These are phyloP conservation scores for Drosophila buzzatii DNA, from an alignment of 2,888 invertebrate genomes.

Conservation along the genomic window DNA sequence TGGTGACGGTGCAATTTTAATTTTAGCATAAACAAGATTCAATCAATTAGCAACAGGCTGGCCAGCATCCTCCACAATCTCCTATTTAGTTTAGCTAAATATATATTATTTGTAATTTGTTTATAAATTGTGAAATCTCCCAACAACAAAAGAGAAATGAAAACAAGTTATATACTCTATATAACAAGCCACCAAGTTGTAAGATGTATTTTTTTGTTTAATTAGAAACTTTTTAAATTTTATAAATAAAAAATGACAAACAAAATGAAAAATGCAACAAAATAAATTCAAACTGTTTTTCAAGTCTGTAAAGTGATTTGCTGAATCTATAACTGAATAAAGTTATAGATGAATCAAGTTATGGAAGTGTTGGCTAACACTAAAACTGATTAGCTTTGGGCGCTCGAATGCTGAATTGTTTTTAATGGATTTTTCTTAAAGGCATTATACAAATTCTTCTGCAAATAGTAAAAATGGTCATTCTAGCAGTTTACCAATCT, in stretches of 20 bases:
- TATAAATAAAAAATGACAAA: constrained; percentile 65
- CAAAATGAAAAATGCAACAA: constrained; percentile 48
- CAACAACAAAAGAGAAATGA: constrained; percentile 15
- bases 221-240: constrained; percentile 77
- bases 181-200: constrained; percentile 57
- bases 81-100: constrained; percentile 64
- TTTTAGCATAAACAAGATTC: constrained; percentile 65
- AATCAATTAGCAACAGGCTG: constrained; percentile 43
- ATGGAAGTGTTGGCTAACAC: not conserved
- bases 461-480: too few relatives aligned
- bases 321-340: too few relatives aligned
- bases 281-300: not conserved
- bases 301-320: too few relatives aligned
- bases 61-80: constrained; percentile 46
- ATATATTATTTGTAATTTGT: constrained; percentile 62
- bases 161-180: constrained; percentile 32
- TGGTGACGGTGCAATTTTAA: constrained; percentile 82
- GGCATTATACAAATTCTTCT: too few relatives aligned
- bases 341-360: not conserved
- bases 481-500: too few relatives aligned
- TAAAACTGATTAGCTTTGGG: not conserved
- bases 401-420: not conserved
- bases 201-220: constrained; percentile 65
- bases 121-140: constrained; percentile 58
- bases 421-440: not conserved